phyloP scores from a whole-genome alignment of 2,888 invertebrate genomes.

The Xanthorhoe designata region DNA sequence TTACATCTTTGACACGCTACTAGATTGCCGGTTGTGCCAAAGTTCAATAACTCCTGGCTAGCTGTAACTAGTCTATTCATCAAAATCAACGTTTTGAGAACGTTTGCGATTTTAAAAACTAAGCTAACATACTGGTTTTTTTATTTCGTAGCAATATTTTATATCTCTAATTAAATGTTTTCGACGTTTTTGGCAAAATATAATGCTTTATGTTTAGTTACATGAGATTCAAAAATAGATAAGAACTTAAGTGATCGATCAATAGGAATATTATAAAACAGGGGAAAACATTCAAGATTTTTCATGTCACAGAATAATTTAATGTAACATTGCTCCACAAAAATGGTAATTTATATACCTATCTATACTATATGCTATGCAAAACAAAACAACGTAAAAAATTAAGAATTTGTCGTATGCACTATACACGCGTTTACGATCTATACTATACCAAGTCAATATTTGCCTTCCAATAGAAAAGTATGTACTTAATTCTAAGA shows the following conservation, averaged over 20 bases:
- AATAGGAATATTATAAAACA: background rate
- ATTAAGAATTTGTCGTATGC: slow-evolving; percentile 32
- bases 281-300: background rate
- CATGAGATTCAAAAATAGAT: too few relatives aligned
- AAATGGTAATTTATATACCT: too few relatives aligned
- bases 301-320: background rate
- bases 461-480: slow-evolving; percentile 64
- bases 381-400: background rate
- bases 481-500: slow-evolving; percentile 54
- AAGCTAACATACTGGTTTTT: too few relatives aligned
- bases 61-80: slow-evolving; percentile 16
- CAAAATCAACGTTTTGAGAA: background rate
- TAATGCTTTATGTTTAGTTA: too few relatives aligned
- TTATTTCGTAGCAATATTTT: too few relatives aligned
- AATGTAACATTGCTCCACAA: background rate
- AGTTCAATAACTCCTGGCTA: slow-evolving; percentile 3
- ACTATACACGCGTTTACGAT: slow-evolving; percentile 48
- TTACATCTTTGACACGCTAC: slow-evolving; percentile 47
- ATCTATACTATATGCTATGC: too few relatives aligned
- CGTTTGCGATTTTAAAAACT: background rate
- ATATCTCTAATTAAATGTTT: too few relatives aligned
- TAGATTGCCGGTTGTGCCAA: slow-evolving; percentile 9
- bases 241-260: background rate
- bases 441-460: slow-evolving; percentile 58
- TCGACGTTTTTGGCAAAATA: background rate